Evolutionary conservation across 37 sponge, comb jelly and placozoan genomes (phyloP).

Genomic region (Diacarnus erythraeanus): DNA sequence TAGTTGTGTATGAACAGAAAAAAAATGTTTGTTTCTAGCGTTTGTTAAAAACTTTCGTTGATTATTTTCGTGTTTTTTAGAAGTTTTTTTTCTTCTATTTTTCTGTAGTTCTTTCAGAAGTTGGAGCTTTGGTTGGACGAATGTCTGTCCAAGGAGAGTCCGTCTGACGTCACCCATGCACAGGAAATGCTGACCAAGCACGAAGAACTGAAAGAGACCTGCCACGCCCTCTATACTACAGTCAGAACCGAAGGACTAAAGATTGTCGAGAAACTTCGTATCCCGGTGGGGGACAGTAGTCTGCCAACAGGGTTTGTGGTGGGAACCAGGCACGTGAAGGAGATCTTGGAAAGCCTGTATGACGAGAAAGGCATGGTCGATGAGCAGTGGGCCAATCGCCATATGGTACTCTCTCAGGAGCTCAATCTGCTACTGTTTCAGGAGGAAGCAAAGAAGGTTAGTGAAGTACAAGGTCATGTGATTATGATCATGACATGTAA

Average conservation of each 20-base stretch:
- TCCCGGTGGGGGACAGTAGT: conserved; percentile 43
- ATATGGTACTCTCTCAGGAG: conserved; percentile 12
- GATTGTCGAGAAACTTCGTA: conserved; percentile 41
- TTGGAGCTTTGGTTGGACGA: conserved; percentile 41
- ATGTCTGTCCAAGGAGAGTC: conserved; percentile 17
- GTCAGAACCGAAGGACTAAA: conserved; percentile 30
- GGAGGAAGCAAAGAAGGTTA: conserved; percentile 52
- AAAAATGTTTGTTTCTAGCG: not conserved
- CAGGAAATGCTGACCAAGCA: conserved; percentile 23
- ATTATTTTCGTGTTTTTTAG: not conserved
- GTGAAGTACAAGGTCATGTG: not conserved
- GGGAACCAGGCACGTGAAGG: conserved; percentile 53
- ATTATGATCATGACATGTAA: not conserved
- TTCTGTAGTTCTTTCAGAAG: conserved; percentile 41
- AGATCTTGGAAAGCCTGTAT: conserved; percentile 52
- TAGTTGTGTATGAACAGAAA: not conserved
- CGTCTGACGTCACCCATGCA: conserved; percentile 1
- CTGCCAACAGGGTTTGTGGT: conserved; percentile 31
- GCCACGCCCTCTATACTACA: not conserved
- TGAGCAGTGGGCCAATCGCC: conserved; percentile 49
- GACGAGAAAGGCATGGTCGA: conserved; percentile 51
- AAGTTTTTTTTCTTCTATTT: conserved; percentile 10
- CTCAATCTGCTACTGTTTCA: conserved; percentile 49
- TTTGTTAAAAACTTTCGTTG: not conserved
- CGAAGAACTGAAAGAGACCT: conserved; percentile 24